phyloP scores from a whole-genome alignment of 2,113 vertebrate genomes.

The Hystrix brachyura region DNA sequence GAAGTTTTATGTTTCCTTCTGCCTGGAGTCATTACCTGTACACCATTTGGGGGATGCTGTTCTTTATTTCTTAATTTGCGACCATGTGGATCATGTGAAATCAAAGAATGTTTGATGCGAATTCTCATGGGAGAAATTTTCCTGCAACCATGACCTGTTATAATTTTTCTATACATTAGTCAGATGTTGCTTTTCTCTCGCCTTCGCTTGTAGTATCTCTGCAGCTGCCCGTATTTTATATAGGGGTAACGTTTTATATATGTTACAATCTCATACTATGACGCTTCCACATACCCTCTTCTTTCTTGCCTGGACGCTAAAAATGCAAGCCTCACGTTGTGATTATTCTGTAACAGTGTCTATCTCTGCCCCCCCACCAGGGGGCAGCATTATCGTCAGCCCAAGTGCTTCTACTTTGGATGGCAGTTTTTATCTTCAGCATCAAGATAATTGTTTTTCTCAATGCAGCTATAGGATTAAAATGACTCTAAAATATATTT shows the following conservation, averaged over 20 bases:
- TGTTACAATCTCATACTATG: neutral
- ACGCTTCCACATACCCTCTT: neutral
- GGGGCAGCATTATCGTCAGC: neutral
- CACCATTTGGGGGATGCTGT: neutral
- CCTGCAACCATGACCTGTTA: neutral
- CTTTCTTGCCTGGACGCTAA: neutral
- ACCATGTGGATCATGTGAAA: neutral
- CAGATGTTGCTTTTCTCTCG: neutral
- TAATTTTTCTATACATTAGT: neutral
- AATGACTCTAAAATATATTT: neutral
- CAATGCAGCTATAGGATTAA: neutral
- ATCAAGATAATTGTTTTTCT: neutral
- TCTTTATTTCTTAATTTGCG: neutral
- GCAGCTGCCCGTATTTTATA: neutral
- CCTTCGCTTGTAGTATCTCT: neutral
- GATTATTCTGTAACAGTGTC: rapidly evolving
- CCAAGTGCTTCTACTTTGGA: neutral
- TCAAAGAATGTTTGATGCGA: neutral
- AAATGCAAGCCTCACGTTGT: neutral
- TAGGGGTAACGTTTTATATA: neutral
- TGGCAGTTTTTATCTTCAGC: neutral
- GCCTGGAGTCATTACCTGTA: neutral
- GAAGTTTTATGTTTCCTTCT: neutral
- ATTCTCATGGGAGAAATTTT: neutral
- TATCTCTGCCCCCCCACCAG: slow-evolving; percentile 6